Conservation (phyloP, 2,888 invertebrate species). For the Erebia aethiops region DNA sequence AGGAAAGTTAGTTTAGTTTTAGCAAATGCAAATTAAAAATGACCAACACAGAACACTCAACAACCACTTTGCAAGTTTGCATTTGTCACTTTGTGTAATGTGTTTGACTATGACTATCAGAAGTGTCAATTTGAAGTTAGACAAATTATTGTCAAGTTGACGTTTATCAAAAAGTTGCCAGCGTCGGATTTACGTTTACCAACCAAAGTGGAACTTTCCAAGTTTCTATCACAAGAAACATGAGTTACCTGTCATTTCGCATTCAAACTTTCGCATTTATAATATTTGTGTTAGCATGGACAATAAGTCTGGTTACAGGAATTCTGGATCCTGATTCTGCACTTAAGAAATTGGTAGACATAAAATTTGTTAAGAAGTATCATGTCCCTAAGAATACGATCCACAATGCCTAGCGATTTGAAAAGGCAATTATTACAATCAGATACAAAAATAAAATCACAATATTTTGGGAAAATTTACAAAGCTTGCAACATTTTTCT, state of each 20-base stretch:
- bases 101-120: not conserved
- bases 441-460: not conserved
- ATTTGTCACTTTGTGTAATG: not conserved
- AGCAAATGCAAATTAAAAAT: not conserved
- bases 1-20: not conserved
- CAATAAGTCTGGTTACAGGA: no score
- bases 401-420: no score
- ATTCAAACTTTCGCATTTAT: no score
- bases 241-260: no score
- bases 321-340: no score
- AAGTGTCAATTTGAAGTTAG: not conserved
- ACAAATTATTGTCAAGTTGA: not conserved
- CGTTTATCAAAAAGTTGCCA: not conserved
- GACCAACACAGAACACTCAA: not conserved
- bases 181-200: not conserved
- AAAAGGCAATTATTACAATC: not conserved
- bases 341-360: no score
- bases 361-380: no score
- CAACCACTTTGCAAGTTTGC: not conserved
- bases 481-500: not conserved
- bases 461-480: not conserved
- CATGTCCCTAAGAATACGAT: no score
- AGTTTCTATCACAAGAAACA: not conserved
- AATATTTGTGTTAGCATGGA: no score
- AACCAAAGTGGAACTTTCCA: not conserved